phyloP scores from a whole-genome alignment of 2,797 vertebrate genomes.

The Pipistrellus kuhlii region DNA sequence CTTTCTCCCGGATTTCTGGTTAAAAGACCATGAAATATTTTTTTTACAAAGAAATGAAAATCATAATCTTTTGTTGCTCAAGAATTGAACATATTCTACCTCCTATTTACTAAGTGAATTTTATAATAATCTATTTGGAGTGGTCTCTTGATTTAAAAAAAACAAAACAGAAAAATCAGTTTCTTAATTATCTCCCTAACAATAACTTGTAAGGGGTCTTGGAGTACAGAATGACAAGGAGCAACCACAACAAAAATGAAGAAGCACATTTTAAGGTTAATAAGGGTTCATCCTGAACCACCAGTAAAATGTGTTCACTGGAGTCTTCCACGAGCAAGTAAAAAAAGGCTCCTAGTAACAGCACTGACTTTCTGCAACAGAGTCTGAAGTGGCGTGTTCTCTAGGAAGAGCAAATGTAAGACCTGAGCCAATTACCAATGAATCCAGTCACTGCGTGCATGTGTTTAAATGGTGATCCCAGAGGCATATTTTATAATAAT shows the following conservation, averaged over 20 bases:
- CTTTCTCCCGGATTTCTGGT: background rate
- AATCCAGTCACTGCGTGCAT: background rate
- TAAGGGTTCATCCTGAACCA: conserved; percentile 47
- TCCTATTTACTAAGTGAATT: background rate
- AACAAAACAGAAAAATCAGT: background rate
- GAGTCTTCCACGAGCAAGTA: conserved; percentile 38
- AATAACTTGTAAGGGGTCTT: conserved; percentile 55
- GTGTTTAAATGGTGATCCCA: conserved; percentile 64
- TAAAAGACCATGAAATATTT: background rate
- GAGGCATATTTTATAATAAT: too few relatives aligned
- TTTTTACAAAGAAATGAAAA: background rate
- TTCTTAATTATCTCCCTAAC: conserved; percentile 4
- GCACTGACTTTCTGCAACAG: conserved; percentile 54
- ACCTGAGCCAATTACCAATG: background rate
- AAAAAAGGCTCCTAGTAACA: conserved; percentile 56
- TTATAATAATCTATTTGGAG: background rate
- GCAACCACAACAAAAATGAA: background rate
- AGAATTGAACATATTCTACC: background rate
- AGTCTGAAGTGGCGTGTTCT: conserved; percentile 74
- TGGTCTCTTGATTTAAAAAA: background rate
- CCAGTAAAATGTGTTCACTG: conserved; percentile 73
- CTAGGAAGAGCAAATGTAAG: conserved; percentile 41
- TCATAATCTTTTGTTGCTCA: background rate
- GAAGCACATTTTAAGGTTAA: conserved; percentile 62
- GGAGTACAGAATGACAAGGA: background rate